Evolutionary conservation across 37 sponge, comb jelly and placozoan species (phyloP), one percentile per base, ranked within the genome.

Genomic region (Corticium candelabrum): DNA sequence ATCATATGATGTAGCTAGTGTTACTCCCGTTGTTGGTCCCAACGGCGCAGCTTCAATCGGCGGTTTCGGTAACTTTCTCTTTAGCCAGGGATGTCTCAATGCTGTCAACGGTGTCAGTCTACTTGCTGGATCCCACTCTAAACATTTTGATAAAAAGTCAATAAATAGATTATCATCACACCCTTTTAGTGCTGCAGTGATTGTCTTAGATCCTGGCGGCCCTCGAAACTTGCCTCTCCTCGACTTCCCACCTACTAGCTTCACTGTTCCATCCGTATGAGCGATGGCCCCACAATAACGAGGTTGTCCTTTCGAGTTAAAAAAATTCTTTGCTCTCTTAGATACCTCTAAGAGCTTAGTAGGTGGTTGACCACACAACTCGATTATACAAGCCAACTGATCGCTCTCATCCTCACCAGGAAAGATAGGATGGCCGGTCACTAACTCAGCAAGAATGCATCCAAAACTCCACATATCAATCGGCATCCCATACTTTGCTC

Each of bases 391-490:
- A 3, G 93, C 93, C 76, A 96, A 41, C 76, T 96, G 97, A 67
- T 96, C 97, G 3, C 85, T 82, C 62, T 96, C 97, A 74, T 92
- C 91, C 68, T 90, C 94, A 4, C 97, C 93, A 37, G 97, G 93
- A 75, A 96, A 91, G 11, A 96, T 78, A 0, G 97, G 97, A 40
- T 89, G 87, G 2, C 97, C 97, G 1, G 97, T 96, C 35, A 90
- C 74, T 38, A 96, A 79, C 80, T 96, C 97, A 11, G 91, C 94
- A 37, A 96, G 83, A 32, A 96, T 96, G 68, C 97, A 93, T 0
- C 97, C 97, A 83, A 96, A 90, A 67, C 93, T 92, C 97, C 97
- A 96, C 89, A 96, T 96, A 56, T 96, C 97, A 40, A 96, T 96
- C 37, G 97, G 77, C 97, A 96, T 92, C 30, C 97, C 93, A 68